A percentile compares a stretch with the other conserved stretches of the same genome.
These are phyloP conservation scores for Himalopsyche kuldschensis DNA, from an alignment of 2,888 invertebrate genomes.

Conservation along the genomic window DNA sequence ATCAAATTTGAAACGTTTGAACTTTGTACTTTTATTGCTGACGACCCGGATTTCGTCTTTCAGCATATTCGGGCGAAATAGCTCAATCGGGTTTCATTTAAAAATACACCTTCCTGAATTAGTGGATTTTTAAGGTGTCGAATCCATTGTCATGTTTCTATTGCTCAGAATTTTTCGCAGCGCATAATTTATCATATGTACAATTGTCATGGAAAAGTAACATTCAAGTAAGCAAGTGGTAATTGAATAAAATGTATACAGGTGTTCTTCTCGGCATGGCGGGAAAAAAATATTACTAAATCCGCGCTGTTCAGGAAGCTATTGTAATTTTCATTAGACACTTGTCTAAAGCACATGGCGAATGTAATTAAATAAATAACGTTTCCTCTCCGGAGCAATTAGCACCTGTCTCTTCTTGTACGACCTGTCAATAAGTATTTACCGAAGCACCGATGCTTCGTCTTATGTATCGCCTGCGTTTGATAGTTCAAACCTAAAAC, in stretches of 20 bases:
- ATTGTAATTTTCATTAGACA: neutral
- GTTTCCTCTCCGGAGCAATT: constrained; percentile 23
- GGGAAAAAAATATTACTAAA: neutral
- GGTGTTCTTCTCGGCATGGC: neutral
- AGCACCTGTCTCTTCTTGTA: constrained; percentile 27
- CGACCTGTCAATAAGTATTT: constrained; percentile 30
- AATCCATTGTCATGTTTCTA: too few species aligned
- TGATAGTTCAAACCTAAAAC: neutral
- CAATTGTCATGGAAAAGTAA: too few species aligned
- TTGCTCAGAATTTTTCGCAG: too few species aligned
- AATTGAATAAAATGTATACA: neutral
- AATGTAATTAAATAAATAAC: constrained; percentile 30
- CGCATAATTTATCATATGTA: too few species aligned
- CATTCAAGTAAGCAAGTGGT: too few species aligned
- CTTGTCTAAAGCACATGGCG: constrained; percentile 20
- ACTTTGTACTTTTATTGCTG: too few species aligned
- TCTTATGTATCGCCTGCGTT: neutral
- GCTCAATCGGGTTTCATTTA: too few species aligned
- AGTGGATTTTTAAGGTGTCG: too few species aligned
- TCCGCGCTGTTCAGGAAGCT: neutral
- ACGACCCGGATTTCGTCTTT: too few species aligned
- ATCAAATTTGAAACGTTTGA: too few species aligned
- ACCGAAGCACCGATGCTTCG: neutral
- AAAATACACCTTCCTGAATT: too few species aligned
- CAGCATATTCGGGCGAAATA: too few species aligned